Base-by-base conservation (phyloP, 2,113 vertebrate species). In the Boleophthalmus pectinirostris region DNA sequence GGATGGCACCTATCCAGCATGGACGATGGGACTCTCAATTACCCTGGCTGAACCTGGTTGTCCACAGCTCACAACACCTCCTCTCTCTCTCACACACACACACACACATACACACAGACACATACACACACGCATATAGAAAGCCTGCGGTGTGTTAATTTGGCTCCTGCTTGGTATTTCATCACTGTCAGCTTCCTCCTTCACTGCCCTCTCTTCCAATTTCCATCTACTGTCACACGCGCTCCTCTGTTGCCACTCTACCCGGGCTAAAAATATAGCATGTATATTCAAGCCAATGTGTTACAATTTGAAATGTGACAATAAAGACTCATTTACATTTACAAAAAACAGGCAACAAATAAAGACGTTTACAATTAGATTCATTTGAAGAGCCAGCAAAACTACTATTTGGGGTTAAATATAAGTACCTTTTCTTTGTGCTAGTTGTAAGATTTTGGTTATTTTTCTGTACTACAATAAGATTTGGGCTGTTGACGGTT, bases 171-270 rank as follows among this genome's bases (percentile, higher is more conserved):
- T 73, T 67, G 81, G 89, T 75, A 79, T 88, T 92, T 88, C 80
- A 92, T 93, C 87, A 92, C 88, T 91, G 88, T 91, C 89, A 88
- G 29, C 84, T 85, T 88, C 85, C 84, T 81, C 74, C 79, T 83
- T 87, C 78, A 73, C 61, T 87, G 80, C 74, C 86, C 79, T 82
- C 71, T 74, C 80, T 79, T 85, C 68, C 69, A 83, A 78, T 88
- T 87, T 70, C 56, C 70, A 73, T 74, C 77, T 64, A 14, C 72
- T 77, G 71, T 85, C 83, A 79, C 80, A 68, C 73, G 14, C 66
- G 47, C 67, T 64, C 53, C 57, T 10, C 33, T 23, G 25, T 68
- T 60, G 16, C 65, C 21, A 49, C 70, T 70, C 69, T 77, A 72
- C 73, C 73, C 69, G 3, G 11, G 21, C 47, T 51, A 70, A 66